Evolutionary conservation across 2,797 vertebrate genomes (phyloP).

Genomic region (Pachyuromys duprasi): DNA sequence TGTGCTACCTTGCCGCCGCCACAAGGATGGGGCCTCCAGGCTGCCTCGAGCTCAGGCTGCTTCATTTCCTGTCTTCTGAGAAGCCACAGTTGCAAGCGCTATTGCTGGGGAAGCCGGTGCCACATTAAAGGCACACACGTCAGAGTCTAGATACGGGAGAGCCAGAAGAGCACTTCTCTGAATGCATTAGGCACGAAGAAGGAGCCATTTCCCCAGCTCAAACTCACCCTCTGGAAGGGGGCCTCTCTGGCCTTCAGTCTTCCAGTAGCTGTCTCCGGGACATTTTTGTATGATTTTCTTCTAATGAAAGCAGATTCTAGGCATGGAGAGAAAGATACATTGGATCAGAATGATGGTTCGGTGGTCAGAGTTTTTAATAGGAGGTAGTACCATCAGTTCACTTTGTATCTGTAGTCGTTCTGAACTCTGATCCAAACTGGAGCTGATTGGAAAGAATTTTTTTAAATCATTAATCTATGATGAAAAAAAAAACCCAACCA

Average conservation of each 20-base stretch:
- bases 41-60: background rate
- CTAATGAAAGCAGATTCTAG: slow-evolving; percentile 26
- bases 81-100: slow-evolving; percentile 14
- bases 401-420: background rate
- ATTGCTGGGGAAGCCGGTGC: background rate
- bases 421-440: background rate
- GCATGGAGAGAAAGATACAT: background rate
- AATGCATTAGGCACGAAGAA: background rate
- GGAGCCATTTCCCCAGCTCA: background rate
- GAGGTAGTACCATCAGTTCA: background rate
- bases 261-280: background rate
- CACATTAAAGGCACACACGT: background rate
- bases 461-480: background rate
- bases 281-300: slow-evolving; percentile 14
- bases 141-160: background rate
- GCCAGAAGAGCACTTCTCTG: background rate
- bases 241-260: background rate
- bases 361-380: background rate
- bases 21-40: background rate
- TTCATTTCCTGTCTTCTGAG: slow-evolving; percentile 72
- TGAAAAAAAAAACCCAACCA: slow-evolving; percentile 11
- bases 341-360: background rate
- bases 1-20: background rate
- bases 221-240: background rate
- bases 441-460: background rate